Evolutionary conservation across 2,113 vertebrate genomes (phyloP).

Genomic region (Barbus barbus): DNA sequence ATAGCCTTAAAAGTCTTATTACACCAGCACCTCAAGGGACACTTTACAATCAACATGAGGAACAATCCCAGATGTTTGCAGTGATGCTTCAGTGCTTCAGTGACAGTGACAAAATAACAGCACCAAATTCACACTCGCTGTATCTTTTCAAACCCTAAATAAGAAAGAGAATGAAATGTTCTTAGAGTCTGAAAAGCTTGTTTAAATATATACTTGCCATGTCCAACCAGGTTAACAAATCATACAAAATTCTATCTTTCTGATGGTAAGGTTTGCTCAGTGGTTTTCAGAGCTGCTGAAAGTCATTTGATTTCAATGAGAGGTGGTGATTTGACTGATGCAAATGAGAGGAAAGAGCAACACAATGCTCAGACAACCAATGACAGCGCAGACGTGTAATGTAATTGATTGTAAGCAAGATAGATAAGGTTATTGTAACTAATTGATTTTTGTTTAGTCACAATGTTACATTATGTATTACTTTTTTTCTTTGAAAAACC

Average conservation of each 20-base stretch:
- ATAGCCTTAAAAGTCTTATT: not conserved
- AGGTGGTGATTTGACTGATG: not conserved
- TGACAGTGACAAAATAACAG: not conserved
- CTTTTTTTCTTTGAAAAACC: not conserved
- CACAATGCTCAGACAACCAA: not conserved
- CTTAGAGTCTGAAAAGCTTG: not conserved
- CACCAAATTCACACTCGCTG: not conserved
- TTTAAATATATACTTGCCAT: not conserved
- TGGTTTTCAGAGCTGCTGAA: not conserved
- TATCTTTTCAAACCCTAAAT: not conserved
- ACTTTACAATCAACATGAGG: not conserved
- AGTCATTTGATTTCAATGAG: not conserved
- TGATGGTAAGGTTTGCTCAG: not conserved
- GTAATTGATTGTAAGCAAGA: not conserved
- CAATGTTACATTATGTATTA: not conserved
- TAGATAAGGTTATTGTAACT: not conserved
- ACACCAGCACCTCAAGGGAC: not conserved
- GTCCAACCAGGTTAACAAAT: not conserved
- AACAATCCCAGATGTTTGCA: slow-evolving; percentile 26
- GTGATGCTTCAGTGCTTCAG: not conserved
- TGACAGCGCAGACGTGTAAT: not conserved
- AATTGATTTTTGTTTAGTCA: not conserved
- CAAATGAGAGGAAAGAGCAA: not conserved
- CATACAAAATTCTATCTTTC: not conserved
- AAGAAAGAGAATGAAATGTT: not conserved